phyloP scores from a whole-genome alignment of 2,797 vertebrate genomes.

The Ataeniobius toweri region DNA sequence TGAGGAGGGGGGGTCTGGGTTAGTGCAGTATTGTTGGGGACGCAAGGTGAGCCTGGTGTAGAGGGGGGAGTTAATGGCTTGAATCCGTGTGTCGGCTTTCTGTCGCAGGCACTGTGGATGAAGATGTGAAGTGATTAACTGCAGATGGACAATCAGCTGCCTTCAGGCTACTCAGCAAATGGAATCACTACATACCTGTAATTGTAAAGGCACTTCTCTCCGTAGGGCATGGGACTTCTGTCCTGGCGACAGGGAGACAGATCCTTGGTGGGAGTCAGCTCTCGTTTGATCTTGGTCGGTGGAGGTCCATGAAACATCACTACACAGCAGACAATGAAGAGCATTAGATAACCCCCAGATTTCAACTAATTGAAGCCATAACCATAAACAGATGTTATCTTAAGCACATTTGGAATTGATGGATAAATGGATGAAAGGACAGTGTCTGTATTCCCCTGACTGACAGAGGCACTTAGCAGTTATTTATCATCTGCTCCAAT shows the following conservation, averaged over 20 bases:
- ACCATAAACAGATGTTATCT: slow-evolving; percentile 72
- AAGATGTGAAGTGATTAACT: slow-evolving; percentile 10
- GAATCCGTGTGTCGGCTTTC: slow-evolving; percentile 90
- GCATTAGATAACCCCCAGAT: slow-evolving; percentile 60
- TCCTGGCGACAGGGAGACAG: slow-evolving; percentile 91
- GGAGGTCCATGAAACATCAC: slow-evolving; percentile 96
- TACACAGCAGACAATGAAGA: slow-evolving; percentile 57
- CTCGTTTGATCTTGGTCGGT: slow-evolving; percentile 93
- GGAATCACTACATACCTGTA: slow-evolving; percentile 83
- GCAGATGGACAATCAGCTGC: neutral
- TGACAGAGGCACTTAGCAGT: slow-evolving; percentile 72
- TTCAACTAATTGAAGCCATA: slow-evolving; percentile 59
- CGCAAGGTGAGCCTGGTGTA: slow-evolving; percentile 86
- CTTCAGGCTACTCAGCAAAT: neutral
- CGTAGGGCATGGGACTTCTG: slow-evolving; percentile 88
- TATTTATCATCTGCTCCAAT: slow-evolving; percentile 69
- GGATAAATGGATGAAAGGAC: slow-evolving; percentile 65
- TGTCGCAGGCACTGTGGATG: slow-evolving; percentile 91
- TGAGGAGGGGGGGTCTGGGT: slow-evolving; percentile 74
- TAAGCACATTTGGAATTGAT: slow-evolving; percentile 61
- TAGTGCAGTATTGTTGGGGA: slow-evolving; percentile 74
- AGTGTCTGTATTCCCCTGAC: slow-evolving; percentile 55
- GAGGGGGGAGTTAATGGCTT: slow-evolving; percentile 95
- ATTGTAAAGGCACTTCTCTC: slow-evolving; percentile 99
- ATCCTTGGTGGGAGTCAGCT: slow-evolving; percentile 89